Base-by-base conservation (phyloP, 2,888 invertebrate species). In the Acanthosepion esculentum region DNA sequence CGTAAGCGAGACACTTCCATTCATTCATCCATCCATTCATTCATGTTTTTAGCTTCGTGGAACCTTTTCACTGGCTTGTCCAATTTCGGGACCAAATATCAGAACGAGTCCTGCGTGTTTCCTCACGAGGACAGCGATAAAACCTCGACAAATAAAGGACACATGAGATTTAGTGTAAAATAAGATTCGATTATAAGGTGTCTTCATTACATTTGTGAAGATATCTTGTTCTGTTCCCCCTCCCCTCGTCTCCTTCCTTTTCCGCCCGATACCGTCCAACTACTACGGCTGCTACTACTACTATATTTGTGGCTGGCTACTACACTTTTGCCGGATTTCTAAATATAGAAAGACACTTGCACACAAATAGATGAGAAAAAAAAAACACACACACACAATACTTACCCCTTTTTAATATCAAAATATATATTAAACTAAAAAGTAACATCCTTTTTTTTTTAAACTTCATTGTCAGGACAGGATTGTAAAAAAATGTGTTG, bases 281-380 rank as follows among this genome's bases (percentile, higher is more conserved):
- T n/a, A 78, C 33, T 78, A 78, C 78, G n/a, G 23, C 78, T n/a
- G 78, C 78, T 78, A 33, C 78, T 78, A 78, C 78, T 78, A 64
- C 64, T 64, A 64, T 64, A 78, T 78, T 78, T 78, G 78, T 78
- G n/a, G 78, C 78, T n/a, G 78, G 78, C 78, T 78, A 78, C 78
- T 78, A 78, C 78, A 78, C 78, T 78, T 78, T 78, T 78, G 78
- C 33, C 78, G 78, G 78, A 78, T 78, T 78, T 78, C 78, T 78
- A 78, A 78, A 78, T 78, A 78, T 78, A 78, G 78, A 78, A 78
- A 78, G n/a, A n/a, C n/a, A 78, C 78, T 78, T 78, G 78, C 78
- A 78, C 78, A 78, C 78, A 78, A 78, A 78, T 78, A 78, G 78
- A 78, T n/a, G 12, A 33, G 33, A 78, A n/a, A 78, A n/a, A 78